These are phyloP conservation scores for Acanthosepion pharaonis DNA, from an alignment of 2,888 invertebrate genomes.

Conservation along the genomic window DNA sequence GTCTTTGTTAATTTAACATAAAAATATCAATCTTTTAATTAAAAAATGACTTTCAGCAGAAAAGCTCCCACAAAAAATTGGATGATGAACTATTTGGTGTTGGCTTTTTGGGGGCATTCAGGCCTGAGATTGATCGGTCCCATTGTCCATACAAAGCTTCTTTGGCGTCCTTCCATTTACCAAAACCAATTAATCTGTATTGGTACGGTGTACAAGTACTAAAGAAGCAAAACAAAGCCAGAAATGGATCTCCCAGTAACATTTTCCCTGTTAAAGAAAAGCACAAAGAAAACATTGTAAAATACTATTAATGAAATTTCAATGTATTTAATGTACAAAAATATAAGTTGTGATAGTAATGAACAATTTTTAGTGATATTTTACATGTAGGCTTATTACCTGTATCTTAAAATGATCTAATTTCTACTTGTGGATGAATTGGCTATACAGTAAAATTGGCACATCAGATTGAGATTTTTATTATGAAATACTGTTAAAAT, in stretches of 20 bases:
- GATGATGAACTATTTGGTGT: not conserved
- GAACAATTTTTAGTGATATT: too few species aligned
- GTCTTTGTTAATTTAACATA: too few species aligned
- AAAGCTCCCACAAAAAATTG: not conserved
- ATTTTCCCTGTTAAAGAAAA: slow-evolving; percentile 59
- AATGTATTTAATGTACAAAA: too few species aligned
- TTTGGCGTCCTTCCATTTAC: slow-evolving; percentile 75
- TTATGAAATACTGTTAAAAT: too few species aligned
- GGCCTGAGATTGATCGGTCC: slow-evolving; percentile 61
- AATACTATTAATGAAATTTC: too few species aligned
- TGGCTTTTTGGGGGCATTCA: slow-evolving; percentile 52
- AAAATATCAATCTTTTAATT: not conserved
- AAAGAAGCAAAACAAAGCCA: slow-evolving; percentile 66
- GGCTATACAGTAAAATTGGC: too few species aligned
- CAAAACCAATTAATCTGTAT: slow-evolving; percentile 73
- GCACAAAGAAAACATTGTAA: not conserved
- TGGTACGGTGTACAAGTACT: slow-evolving; percentile 73
- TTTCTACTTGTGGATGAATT: too few species aligned
- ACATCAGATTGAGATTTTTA: too few species aligned
- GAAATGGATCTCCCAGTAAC: slow-evolving; percentile 59
- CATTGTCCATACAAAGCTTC: slow-evolving; percentile 73
- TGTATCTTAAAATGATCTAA: too few species aligned
- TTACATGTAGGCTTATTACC: too few species aligned
- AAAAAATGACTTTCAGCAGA: not conserved
- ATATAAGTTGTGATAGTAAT: too few species aligned